Evolutionary conservation across 1,140 invertebrate genomes (phyloP).

Genomic region (Latrodectus geometricus): DNA sequence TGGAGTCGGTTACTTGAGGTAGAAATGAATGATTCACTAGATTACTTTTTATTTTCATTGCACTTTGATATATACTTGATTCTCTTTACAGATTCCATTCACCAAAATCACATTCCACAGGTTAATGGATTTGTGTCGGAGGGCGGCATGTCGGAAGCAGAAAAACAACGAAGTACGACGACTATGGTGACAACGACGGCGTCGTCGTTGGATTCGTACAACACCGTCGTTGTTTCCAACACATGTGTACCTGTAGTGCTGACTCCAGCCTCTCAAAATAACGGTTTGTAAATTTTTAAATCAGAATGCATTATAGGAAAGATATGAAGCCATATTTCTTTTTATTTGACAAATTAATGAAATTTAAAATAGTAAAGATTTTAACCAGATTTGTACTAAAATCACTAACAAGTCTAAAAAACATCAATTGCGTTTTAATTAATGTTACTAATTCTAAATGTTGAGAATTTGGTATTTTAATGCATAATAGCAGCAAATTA

Average conservation of each 20-base stretch:
- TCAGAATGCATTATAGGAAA: background rate
- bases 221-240: conserved; percentile 41
- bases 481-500: no score
- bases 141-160: conserved; percentile 27
- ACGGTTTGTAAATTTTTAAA: conserved; percentile 31
- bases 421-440: no score
- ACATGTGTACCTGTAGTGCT: background rate
- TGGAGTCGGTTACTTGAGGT: no score
- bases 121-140: conserved; percentile 51
- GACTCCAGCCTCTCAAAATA: conserved; percentile 41
- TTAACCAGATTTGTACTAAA: no score
- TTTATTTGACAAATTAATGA: no score
- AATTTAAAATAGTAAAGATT: no score
- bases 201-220: conserved; percentile 1
- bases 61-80: background rate
- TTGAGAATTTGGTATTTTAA: no score
- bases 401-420: no score
- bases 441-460: no score
- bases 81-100: conserved; percentile 42
- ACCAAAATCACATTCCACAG: conserved; percentile 57
- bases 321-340: no score
- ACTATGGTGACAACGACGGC: conserved; percentile 8
- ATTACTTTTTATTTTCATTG: background rate
- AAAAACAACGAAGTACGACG: conserved; percentile 14
- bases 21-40: background rate